Evolutionary conservation across 2,797 vertebrate species (phyloP).

Genomic region (Meda fulgida): DNA sequence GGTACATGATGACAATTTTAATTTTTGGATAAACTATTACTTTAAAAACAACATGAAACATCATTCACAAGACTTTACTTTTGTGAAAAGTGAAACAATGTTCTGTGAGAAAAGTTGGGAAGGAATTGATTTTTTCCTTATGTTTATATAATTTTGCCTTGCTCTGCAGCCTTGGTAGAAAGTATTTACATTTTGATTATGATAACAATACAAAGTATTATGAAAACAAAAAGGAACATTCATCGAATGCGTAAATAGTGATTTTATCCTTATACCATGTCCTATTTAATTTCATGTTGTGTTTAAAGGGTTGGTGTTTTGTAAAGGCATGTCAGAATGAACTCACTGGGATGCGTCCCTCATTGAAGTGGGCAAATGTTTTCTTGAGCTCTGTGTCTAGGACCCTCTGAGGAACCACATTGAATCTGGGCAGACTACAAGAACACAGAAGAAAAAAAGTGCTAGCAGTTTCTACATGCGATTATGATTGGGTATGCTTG

Average conservation of each 20-base stretch:
- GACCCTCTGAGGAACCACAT: slow-evolving; percentile 86
- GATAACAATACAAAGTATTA: not conserved
- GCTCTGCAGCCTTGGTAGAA: not conserved
- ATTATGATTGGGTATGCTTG: not conserved
- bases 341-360: slow-evolving; percentile 88
- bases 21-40: not conserved
- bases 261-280: too few relatives aligned
- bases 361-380: slow-evolving; percentile 88
- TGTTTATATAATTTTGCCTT: not conserved
- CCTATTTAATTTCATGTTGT: not conserved
- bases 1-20: too few relatives aligned
- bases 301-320: not conserved
- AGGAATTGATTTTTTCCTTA: not conserved
- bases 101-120: not conserved
- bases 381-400: slow-evolving; percentile 91
- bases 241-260: not conserved
- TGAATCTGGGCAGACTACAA: slow-evolving; percentile 83
- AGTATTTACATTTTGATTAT: not conserved
- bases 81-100: not conserved
- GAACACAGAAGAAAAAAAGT: not conserved
- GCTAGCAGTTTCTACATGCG: not conserved
- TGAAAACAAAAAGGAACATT: not conserved
- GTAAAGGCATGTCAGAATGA: not conserved
- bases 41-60: not conserved
- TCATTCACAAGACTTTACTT: too few relatives aligned